Evolutionary conservation across 2,888 invertebrate species (phyloP).

Genomic region (Microplitis manilae): DNA sequence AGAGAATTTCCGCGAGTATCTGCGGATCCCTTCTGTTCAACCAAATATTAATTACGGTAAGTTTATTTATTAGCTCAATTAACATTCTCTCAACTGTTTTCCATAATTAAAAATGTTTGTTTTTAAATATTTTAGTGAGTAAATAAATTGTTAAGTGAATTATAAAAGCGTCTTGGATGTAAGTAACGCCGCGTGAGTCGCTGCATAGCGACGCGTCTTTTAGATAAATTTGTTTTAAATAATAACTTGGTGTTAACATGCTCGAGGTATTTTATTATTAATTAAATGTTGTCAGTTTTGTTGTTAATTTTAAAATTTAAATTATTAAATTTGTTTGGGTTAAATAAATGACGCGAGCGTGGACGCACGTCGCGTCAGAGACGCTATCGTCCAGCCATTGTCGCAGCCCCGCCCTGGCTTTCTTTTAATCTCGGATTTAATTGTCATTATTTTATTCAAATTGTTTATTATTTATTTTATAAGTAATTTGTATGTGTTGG

Average conservation of each 20-base stretch:
- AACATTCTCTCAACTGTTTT: background rate
- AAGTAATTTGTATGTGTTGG: background rate
- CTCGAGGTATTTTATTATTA: background rate
- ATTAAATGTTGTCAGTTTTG: background rate
- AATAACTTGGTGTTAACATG: background rate
- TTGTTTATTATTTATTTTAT: background rate
- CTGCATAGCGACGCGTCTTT: constrained; percentile 57
- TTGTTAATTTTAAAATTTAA: background rate
- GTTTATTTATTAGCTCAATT: constrained; percentile 55
- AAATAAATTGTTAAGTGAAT: background rate
- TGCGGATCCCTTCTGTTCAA: constrained; percentile 90
- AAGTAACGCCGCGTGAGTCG: constrained; percentile 49
- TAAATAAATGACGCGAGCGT: constrained; percentile 30
- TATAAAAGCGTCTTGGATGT: constrained; percentile 28
- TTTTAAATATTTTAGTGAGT: background rate
- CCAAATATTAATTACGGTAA: constrained; percentile 90
- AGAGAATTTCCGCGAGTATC: constrained; percentile 87
- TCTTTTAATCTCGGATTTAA: constrained; percentile 13
- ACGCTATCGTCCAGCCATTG: constrained; percentile 64
- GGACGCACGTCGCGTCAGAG: constrained; percentile 57
- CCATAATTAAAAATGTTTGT: background rate
- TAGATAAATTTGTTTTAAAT: constrained; percentile 47
- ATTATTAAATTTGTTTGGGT: background rate
- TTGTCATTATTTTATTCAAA: constrained; percentile 4
- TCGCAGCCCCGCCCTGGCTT: constrained; percentile 62